Conservation (phyloP, 2,797 vertebrate genomes). For the Babyrousa celebensis region DNA sequence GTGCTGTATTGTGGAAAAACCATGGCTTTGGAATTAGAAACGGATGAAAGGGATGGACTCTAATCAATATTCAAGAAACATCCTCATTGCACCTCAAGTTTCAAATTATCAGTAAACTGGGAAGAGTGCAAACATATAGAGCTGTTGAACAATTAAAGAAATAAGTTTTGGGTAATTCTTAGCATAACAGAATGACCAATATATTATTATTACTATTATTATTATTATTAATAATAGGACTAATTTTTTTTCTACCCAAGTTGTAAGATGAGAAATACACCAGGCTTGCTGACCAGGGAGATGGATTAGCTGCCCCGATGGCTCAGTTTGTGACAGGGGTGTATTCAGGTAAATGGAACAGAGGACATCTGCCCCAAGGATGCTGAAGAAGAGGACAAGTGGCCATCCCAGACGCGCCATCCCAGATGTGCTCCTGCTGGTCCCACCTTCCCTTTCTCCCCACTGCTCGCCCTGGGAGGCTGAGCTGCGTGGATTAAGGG, state of each 20-base stretch:
- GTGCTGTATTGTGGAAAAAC: background rate
- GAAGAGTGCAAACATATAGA: background rate
- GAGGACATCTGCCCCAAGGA: background rate
- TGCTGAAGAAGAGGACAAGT: accelerated
- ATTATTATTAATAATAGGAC: background rate
- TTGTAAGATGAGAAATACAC: background rate
- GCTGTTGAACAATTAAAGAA: background rate
- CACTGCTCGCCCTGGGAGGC: background rate
- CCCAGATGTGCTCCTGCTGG: accelerated
- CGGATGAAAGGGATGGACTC: background rate
- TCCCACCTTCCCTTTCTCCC: background rate
- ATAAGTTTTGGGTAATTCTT: background rate
- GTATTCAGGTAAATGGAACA: background rate
- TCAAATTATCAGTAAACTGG: background rate
- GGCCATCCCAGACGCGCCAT: accelerated
- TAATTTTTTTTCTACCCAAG: background rate
- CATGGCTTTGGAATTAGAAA: background rate
- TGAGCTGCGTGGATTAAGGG: background rate
- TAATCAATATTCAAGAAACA: background rate
- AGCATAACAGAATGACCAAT: background rate
- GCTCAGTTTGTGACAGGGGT: accelerated
- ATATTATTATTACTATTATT: background rate
- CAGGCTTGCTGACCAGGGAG: too few relatives aligned
- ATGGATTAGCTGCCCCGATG: accelerated
- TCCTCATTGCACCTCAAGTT: background rate